phyloP scores from a whole-genome alignment of 2,797 vertebrate species.

The Crenuchus spilurus region DNA sequence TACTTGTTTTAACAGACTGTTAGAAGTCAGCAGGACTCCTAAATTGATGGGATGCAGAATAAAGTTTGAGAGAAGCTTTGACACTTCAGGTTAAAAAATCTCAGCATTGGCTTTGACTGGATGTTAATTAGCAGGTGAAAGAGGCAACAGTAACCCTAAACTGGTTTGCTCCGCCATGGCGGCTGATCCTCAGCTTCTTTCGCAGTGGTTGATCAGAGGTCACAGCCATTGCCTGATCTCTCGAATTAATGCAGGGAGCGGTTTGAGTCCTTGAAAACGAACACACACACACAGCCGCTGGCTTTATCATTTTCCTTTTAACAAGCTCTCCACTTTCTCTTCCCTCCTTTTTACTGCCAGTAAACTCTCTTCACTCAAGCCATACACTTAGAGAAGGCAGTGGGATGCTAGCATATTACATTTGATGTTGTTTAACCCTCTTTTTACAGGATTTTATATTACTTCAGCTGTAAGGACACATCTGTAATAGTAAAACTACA shows the following conservation, averaged over 20 bases:
- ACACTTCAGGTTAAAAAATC: slow-evolving; percentile 33
- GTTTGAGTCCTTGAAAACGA: slow-evolving; percentile 39
- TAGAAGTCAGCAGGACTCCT: too few species aligned
- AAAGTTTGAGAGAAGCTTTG: slow-evolving; percentile 16
- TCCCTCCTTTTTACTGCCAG: neutral
- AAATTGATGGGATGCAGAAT: slow-evolving; percentile 4
- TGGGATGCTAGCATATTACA: too few species aligned
- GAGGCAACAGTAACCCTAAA: neutral
- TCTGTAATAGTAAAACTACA: too few species aligned
- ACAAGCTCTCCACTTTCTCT: neutral
- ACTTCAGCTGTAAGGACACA: too few species aligned
- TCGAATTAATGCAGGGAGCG: slow-evolving; percentile 34
- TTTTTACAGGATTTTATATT: too few species aligned
- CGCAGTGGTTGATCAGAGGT: neutral
- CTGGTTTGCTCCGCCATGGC: slow-evolving; percentile 20
- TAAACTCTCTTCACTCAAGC: too few species aligned
- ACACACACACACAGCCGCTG: slow-evolving; percentile 24
- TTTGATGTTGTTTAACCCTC: too few species aligned
- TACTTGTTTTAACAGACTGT: too few species aligned
- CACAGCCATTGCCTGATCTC: slow-evolving; percentile 18
- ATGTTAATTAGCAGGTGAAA: slow-evolving; percentile 34
- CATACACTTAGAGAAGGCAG: too few species aligned
- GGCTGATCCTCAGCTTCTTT: too few species aligned
- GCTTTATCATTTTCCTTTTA: slow-evolving; percentile 9
- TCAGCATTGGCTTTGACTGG: slow-evolving; percentile 20